phyloP scores from a whole-genome alignment of 2,797 vertebrate genomes.

The Sebastiscus tertius region DNA sequence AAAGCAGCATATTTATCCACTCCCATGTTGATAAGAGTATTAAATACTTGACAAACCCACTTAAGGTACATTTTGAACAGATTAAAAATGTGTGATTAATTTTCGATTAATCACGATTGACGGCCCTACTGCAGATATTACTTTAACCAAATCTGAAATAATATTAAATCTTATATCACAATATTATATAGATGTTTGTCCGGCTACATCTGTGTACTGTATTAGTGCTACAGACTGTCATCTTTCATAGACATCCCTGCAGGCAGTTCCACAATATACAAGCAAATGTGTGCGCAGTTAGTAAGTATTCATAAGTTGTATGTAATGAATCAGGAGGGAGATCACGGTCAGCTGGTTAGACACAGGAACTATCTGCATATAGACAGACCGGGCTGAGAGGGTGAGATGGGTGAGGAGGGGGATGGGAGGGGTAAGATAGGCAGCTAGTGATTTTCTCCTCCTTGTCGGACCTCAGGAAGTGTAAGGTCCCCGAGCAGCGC shows the following conservation, averaged over 20 bases:
- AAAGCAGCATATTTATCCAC: too few species aligned
- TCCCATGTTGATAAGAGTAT: too few species aligned
- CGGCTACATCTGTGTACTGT: background rate
- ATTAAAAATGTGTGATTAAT: too few species aligned
- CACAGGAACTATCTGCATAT: conserved; percentile 1
- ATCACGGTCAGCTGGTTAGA: conserved; percentile 20
- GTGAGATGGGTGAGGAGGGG: background rate
- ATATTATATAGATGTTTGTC: background rate
- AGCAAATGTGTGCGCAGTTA: background rate
- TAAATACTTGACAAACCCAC: too few species aligned
- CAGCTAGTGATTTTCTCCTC: conserved; percentile 53
- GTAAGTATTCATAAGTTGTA: background rate
- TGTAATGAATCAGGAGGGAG: conserved; percentile 2
- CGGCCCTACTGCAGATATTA: too few species aligned
- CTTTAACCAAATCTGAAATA: background rate
- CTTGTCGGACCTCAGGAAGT: conserved; percentile 46
- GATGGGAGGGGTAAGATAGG: background rate
- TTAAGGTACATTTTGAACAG: too few species aligned
- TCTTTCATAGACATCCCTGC: background rate
- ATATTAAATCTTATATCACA: background rate
- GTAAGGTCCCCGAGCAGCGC: conserved; percentile 49
- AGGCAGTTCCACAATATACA: background rate
- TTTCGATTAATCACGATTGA: too few species aligned
- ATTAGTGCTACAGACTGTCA: background rate
- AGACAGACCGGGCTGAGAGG: background rate